phyloP scores from a whole-genome alignment of 2,797 vertebrate genomes.

The Arremon aurantiirostris region DNA sequence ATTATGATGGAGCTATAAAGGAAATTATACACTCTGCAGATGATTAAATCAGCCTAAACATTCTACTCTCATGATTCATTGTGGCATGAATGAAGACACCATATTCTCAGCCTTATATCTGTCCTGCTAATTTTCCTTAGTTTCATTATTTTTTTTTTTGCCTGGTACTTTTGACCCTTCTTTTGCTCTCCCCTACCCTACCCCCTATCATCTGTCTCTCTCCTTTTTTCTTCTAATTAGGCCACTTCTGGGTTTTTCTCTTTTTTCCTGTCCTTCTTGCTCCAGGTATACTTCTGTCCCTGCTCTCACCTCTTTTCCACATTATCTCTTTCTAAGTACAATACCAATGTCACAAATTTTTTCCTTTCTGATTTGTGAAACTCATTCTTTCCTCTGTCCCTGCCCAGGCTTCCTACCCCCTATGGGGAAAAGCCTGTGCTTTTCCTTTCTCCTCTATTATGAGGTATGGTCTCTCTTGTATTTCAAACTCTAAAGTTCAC shows the following conservation, averaged over 20 bases:
- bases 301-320: constrained; percentile 63
- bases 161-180: constrained; percentile 45
- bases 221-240: constrained; percentile 71
- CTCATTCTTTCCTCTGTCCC: constrained; percentile 75
- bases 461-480: constrained; percentile 70
- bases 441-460: constrained; percentile 76
- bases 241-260: constrained; percentile 57
- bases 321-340: constrained; percentile 73
- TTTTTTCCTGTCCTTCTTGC: constrained; percentile 63
- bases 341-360: constrained; percentile 65
- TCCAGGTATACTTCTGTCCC: constrained; percentile 70
- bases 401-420: constrained; percentile 77
- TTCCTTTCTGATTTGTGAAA: constrained; percentile 72
- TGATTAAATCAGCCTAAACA: constrained; percentile 58
- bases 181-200: neutral
- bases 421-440: constrained; percentile 62
- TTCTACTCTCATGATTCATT: constrained; percentile 33
- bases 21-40: neutral
- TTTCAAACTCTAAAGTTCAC: constrained; percentile 75
- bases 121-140: constrained; percentile 54
- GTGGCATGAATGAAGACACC: constrained; percentile 38
- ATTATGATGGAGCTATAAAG: constrained; percentile 33
- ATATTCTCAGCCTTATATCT: constrained; percentile 24
- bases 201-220: constrained; percentile 5
- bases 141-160: constrained; percentile 26